Base-by-base conservation (phyloP, 2,888 invertebrate species). In the Tetranychus piercei region DNA sequence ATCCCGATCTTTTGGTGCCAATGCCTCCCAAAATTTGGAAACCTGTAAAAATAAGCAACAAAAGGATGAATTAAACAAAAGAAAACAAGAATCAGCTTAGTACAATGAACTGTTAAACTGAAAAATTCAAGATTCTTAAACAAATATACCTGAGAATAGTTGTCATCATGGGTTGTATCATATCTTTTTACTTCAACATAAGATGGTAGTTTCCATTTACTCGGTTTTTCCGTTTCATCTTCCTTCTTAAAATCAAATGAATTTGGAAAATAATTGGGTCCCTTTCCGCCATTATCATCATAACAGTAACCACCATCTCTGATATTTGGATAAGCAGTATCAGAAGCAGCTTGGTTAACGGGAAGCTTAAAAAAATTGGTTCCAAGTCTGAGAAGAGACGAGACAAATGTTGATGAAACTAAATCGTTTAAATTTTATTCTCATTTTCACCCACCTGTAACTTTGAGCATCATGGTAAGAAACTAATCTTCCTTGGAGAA, bases 181-280 rank as follows among this genome's bases (percentile, higher is more conserved):
- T 88, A 90, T 76, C 84, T 88, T 79, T 87, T 87, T 18, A 91
- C 88, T 81, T 94, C 92, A 0, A 92, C 94, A 74, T 85, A 83
- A 77, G 87, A 87, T 74, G 81, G 79, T 78, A 88, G 87, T 55
- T 79, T 76, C 0, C 95, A 94, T 0, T 95, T 96, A 77, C 87
- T 86, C 7, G 69, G 20, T 20, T 23, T 11, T 6, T 69, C 11
- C 20, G n/a, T n/a, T 20, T 11, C n/a, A 22, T n/a, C 69, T 8
- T n/a, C n/a, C 22, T 69, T 69, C 9, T 69, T n/a, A 69, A 11
- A 11, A 69, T 22, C 22, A 84, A 95, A 99, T 78, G 94, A 94
- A 85, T 97, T 97, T 0, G 97, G 97, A 85, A 88, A 94, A 82
- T 97, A 97, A 83, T 96, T 96, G 6, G 96, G 96, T 6, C 90